Evolutionary conservation across 2,888 invertebrate species (phyloP), one percentile per base, ranked within the genome.

Genomic region (Zeuzera pyrina): DNA sequence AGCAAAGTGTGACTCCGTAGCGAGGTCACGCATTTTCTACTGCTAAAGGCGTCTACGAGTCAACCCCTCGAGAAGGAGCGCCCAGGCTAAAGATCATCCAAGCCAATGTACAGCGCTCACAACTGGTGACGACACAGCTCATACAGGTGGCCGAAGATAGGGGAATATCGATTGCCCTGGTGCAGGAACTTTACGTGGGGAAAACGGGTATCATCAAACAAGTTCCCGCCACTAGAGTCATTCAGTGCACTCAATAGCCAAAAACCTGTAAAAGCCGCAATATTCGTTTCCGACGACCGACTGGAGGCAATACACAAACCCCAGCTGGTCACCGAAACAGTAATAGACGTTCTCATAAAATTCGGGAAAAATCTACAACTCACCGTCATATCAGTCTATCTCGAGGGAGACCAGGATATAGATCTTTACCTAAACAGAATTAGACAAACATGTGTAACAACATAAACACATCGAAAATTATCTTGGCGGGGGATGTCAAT

Each of bases 171-270:
- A 10, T 50, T 0, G 48, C 49, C 3, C 29, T 55, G 0, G 34
- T 54, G 1, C 55, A 57, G 14, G 54, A 57, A 40, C 52, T 54
- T 0, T 57, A 54, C 22, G 44, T 47, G 2, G 55, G 52, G 0
- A 22, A 14, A 0, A 29, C 5, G 2, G 49, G 50, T 0, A 16
- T n/a, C 0, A 2, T 52, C 0, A 47, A 42, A 21, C 28, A 38
- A 8, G 16, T 37, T 11, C 37, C 41, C 0, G 47, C 42, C 24
- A 40, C 39, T 0, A 36, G 10, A 12, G 31, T 46, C 10, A 41
- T 50, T 22, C 52, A 52, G 35, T 45, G 45, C 33, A 35, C 47
- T 39, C 0, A 41, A 38, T 27, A 30, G 49, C n/a, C 22, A 35
- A 11, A 45, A 42, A 16, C 47, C 41, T 3, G 41, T 42, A 0